These are phyloP conservation scores for Drosophila auraria DNA, from an alignment of 1,140 invertebrate species.

Conservation along the genomic window DNA sequence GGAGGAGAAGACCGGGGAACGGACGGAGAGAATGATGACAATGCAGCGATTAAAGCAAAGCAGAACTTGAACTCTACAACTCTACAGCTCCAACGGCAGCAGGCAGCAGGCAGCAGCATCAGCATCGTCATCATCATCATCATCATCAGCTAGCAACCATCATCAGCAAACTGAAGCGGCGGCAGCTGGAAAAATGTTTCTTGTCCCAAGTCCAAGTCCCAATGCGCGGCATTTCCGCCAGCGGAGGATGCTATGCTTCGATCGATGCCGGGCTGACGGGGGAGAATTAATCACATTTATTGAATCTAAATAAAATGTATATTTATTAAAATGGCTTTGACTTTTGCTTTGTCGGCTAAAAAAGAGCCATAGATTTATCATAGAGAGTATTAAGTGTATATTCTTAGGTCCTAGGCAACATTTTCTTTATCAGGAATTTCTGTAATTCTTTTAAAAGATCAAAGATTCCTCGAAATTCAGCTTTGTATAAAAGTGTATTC, in stretches of 20 bases:
- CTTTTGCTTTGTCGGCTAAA: slow-evolving; percentile 31
- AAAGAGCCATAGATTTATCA: neutral
- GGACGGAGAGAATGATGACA: slow-evolving; percentile 66
- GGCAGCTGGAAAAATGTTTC: slow-evolving; percentile 75
- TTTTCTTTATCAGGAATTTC: too few relatives aligned
- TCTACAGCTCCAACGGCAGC: slow-evolving; percentile 9
- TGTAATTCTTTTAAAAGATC: too few relatives aligned
- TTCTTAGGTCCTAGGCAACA: neutral
- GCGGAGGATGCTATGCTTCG: slow-evolving; percentile 54
- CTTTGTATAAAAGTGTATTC: too few relatives aligned
- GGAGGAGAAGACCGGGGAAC: slow-evolving; percentile 21
- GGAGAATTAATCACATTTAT: slow-evolving; percentile 64
- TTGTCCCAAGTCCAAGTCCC: slow-evolving; percentile 40
- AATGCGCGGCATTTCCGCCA: slow-evolving; percentile 80
- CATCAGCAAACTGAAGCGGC: slow-evolving; percentile 10
- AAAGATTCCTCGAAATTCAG: too few relatives aligned
- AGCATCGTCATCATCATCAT: slow-evolving; percentile 11
- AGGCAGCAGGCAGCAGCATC: slow-evolving; percentile 10
- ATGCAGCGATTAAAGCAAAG: slow-evolving; percentile 80
- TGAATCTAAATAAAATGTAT: slow-evolving; percentile 72
- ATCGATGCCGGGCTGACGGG: slow-evolving; percentile 10
- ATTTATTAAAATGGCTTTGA: slow-evolving; percentile 43
- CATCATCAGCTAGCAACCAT: neutral
- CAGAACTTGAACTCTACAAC: slow-evolving; percentile 75
- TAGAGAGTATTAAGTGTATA: neutral